Evolutionary conservation across 1,140 invertebrate species (phyloP), one percentile per base, ranked within the genome.

Genomic region (Aphidius ervi): DNA sequence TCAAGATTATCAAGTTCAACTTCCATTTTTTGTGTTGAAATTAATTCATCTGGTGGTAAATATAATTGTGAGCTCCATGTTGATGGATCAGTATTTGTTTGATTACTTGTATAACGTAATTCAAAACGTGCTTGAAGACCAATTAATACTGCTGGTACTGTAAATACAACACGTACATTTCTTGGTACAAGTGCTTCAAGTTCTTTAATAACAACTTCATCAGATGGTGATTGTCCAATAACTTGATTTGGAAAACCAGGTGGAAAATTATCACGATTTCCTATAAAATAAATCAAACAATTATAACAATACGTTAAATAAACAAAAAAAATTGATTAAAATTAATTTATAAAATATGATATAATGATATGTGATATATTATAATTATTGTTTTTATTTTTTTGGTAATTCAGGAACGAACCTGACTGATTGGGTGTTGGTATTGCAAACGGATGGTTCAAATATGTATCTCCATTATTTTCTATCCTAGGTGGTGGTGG

Each of bases 21-120:
- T 70, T 95, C 91, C 58, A 94, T 78, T 58, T 92, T 88, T 8
- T 88, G 85, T 5, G 90, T 93, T 4, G 90, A 89, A 55, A 95
- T 90, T 1, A 94, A 69, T 72, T 90, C 91, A 63, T 89, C 86
- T 16, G 87, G 87, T n/a, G 90, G 89, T 1, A 91, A 89, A 70
- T 94, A 93, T 9, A 91, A 86, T 82, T 94, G 89, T 1, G 87
- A 84, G 54, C 90, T 85, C 92, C 92, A 95, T 2, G 84, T 83
- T 8, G 84, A 80, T 5, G 86, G 79, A 67, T 92, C 88, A 46
- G 83, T 82, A 66, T 88, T 85, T 23, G 79, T 75, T 63, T 85
- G 83, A 68, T 91, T 82, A 23, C 76, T 86, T 6, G 91, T 92
- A 68, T 93, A 94, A 67, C 89, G 82, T 58, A 94, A 77, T 76